These are phyloP conservation scores for Acanthaster planci DNA, from an alignment of 35 echinoderm and acorn worm genomes.

Conservation along the genomic window DNA sequence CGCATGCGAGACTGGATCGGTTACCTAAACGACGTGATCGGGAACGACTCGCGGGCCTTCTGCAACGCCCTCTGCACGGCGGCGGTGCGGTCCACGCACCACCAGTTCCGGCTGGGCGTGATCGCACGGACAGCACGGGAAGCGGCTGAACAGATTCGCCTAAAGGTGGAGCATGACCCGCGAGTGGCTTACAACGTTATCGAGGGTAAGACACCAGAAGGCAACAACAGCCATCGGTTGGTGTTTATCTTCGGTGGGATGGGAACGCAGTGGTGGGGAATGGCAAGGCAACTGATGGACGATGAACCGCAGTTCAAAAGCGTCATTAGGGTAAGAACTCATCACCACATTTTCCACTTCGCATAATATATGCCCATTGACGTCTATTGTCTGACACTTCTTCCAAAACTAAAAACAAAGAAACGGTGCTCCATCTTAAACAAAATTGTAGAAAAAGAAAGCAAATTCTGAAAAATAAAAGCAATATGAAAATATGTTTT, in stretches of 20 bases:
- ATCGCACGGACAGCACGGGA: slow-evolving; percentile 77
- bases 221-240: slow-evolving; percentile 55
- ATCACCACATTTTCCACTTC: no score
- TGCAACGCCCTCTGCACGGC: slow-evolving; percentile 78
- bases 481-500: no score
- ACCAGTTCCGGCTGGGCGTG: slow-evolving; percentile 75
- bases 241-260: slow-evolving; percentile 98
- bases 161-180: slow-evolving; percentile 85
- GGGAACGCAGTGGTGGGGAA: slow-evolving; percentile 99
- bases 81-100: slow-evolving; percentile 73
- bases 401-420: no score
- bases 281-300: slow-evolving; percentile 90
- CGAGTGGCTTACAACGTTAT: slow-evolving; percentile 82
- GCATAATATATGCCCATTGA: no score
- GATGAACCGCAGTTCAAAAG: slow-evolving; percentile 79
- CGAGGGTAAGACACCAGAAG: slow-evolving; percentile 82
- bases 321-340: slow-evolving; percentile 77
- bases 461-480: no score
- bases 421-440: neutral
- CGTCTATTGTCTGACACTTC: no score
- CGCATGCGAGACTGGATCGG: slow-evolving; percentile 75
- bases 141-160: slow-evolving; percentile 75
- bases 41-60: slow-evolving; percentile 66
- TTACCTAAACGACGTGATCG: slow-evolving; percentile 73
- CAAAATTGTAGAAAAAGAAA: no score